These are phyloP conservation scores for Arizona elegans DNA, from an alignment of 2,113 vertebrate species.

Conservation along the genomic window DNA sequence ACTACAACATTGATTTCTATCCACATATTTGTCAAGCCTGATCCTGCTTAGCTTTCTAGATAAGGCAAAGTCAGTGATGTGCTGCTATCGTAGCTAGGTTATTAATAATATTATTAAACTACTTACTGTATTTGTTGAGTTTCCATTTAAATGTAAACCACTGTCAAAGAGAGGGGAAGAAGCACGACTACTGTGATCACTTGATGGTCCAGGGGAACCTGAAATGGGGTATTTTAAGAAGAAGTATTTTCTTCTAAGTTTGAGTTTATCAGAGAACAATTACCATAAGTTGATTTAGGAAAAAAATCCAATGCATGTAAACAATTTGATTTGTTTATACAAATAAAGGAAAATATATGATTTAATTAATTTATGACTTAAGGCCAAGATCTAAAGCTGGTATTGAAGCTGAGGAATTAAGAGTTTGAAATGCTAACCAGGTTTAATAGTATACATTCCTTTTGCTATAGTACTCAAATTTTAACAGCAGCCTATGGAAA, in stretches of 20 bases:
- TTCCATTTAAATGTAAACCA: constrained; percentile 88
- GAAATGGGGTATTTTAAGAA: constrained; percentile 20
- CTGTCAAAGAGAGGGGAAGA: constrained; percentile 92
- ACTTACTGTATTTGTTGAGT: constrained; percentile 83
- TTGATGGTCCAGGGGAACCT: constrained; percentile 86
- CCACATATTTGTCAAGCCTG: background rate
- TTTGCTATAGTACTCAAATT: background rate
- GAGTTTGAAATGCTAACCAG: background rate
- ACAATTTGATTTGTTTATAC: background rate
- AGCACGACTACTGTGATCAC: constrained; percentile 81
- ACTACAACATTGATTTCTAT: background rate
- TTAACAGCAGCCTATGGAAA: background rate
- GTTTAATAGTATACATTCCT: background rate
- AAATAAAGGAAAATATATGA: background rate
- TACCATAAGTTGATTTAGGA: background rate
- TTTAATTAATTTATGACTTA: background rate
- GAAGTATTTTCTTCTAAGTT: background rate
- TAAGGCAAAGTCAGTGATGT: background rate
- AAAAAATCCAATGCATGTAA: background rate
- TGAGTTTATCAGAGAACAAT: background rate
- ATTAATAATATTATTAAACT: background rate
- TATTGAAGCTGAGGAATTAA: background rate
- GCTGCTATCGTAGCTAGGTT: background rate
- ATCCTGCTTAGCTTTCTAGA: background rate
- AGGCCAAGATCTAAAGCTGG: background rate